These are phyloP conservation scores for Mantis religiosa DNA, from an alignment of 2,888 invertebrate species.

Conservation along the genomic window DNA sequence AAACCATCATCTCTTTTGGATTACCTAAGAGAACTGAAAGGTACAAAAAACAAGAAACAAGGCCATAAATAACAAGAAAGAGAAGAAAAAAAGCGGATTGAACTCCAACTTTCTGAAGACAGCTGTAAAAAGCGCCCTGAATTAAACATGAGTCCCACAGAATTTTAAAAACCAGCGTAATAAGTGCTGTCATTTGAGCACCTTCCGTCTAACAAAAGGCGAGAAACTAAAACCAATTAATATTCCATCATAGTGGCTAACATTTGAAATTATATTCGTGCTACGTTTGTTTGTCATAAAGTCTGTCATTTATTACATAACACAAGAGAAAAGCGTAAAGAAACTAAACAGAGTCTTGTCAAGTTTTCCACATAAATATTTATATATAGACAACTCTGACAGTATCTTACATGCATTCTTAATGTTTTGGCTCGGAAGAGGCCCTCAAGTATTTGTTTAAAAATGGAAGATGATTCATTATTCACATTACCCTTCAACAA, in stretches of 20 bases:
- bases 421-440: background rate
- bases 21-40: background rate
- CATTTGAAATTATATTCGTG: background rate
- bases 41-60: background rate
- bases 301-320: background rate
- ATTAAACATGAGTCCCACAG: background rate
- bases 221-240: background rate
- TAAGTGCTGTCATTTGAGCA: background rate
- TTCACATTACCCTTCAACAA: background rate
- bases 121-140: background rate
- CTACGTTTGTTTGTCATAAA: background rate
- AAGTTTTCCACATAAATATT: background rate
- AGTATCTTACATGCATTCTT: background rate
- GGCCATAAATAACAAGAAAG: background rate
- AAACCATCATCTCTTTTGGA: background rate
- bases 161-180: background rate
- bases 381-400: background rate
- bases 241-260: background rate
- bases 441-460: background rate
- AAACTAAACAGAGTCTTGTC: background rate
- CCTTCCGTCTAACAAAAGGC: background rate
- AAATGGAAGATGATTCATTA: background rate
- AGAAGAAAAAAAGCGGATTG: background rate
- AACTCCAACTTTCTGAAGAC: background rate
- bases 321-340: background rate